Base-by-base conservation (phyloP, 2,797 vertebrate genomes). In the Sebastes cheni region DNA sequence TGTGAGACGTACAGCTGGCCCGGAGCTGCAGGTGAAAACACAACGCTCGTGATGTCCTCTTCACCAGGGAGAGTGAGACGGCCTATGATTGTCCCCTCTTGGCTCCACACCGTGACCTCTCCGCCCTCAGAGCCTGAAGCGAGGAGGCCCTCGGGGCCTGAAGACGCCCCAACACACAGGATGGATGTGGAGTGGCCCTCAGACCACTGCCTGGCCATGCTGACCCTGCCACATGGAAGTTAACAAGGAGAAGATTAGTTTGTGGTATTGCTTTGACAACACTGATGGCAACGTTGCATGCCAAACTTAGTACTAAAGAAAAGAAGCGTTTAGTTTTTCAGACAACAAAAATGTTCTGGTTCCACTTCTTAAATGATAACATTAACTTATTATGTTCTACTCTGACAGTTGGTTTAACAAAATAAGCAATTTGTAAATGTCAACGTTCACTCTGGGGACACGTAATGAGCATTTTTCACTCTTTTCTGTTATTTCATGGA, bases 41-140 rank as follows among this genome's bases (percentile, higher is more conserved):
- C 84, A 16, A 96, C 50, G 2, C 96, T 93, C 0, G 97, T 96
- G 64, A 96, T 93, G 11, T 99, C 98, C 0, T 97, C 95, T 1
- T 85, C 84, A 2, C 82, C 90, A 0, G 91, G 86, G 3, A 99
- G 90, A 25, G 61, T 88, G 30, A 95, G 85, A 22, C 79, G 94
- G 62, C 95, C 95, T 2, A 95, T 1, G 0, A 85, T 82, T 10
- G 39, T 54, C 11, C 97, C 97, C 3, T 95, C 96, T 10, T 95
- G 95, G 6, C 85, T 95, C 99, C 99, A 99, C 16, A 97, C 80
- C 0, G 93, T 91, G 59, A 99, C 94, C 73, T 97, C 95, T 3
- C 99, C 98, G 3, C 90, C 90, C 89, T 99, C 98, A 0, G 96
- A 97, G 2, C 98, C 98, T 1, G 98, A 99, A 22, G 95, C 97